Base-by-base conservation (phyloP, 2,113 vertebrate species). In the Dendropsophus ebraccatus region DNA sequence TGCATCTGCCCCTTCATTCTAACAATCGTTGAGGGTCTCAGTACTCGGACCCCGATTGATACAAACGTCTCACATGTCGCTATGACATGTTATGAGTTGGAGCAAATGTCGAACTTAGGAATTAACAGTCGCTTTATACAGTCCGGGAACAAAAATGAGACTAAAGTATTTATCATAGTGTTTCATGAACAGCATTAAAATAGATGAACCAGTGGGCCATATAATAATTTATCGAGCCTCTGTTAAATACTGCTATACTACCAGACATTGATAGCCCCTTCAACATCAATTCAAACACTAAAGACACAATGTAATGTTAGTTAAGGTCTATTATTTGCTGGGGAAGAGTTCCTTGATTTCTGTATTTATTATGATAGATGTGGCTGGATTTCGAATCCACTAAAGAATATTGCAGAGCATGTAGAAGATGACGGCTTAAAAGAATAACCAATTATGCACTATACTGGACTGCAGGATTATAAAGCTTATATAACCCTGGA, bases 401-500 rank as follows among this genome's bases (percentile, higher is more conserved):
- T 81, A 25, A 37, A 23, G 30, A 79, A 37, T 23, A 79, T 75
- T 14, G 49, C 49, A 77, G 50, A 54, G 14, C 56, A 62, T 81
- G 35, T 17, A 47, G 8, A 37, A 70, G 65, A 28, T 50, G 58
- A 30, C 6, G 11, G 6, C 19, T 35, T 35, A 28, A n/a, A n/a
- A n/a, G n/a, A n/a, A n/a, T 45, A 74, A 83, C n/a, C 37, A 25
- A 35, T 56, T 14, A 54, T 56, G 17, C 13, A n/a, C 49, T 56
- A 35, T 56, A 12, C 16, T 50, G 49, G 50, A 21, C 21, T 73
- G 35, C 52, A 30, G 50, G 30, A 47, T 84, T 47, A 17, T 47
- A 74, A 72, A 62, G 52, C 52, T 60, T 84, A 84, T 17, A 52
- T 82, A 50, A 13, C 35, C 32, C 13, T 16, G 49, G 21, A 72